Conservation (phyloP, 2,113 vertebrate genomes). For the Chionodraco myersi region DNA sequence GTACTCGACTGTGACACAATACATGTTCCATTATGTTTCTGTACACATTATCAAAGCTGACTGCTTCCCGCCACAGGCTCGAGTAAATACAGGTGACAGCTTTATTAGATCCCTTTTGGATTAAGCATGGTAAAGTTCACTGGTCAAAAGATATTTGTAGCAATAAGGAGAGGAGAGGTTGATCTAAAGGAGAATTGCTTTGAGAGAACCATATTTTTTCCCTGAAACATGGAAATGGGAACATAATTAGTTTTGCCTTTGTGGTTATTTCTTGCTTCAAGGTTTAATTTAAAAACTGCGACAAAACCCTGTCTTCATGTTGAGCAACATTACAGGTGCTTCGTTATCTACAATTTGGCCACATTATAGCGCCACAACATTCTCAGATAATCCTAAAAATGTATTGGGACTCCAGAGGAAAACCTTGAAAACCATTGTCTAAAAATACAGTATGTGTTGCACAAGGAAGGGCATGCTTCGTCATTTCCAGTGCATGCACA, state of each 20-base stretch:
- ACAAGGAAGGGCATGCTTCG: constrained; percentile 12
- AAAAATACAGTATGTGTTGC: constrained; percentile 8
- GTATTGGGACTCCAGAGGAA: background rate
- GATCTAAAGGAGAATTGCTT: constrained; percentile 2
- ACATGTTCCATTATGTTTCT: background rate
- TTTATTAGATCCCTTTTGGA: background rate
- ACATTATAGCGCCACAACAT: background rate
- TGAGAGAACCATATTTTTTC: background rate
- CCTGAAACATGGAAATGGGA: background rate
- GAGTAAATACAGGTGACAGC: constrained; percentile 21
- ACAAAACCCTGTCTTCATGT: background rate
- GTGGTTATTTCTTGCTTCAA: background rate
- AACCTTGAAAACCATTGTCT: background rate
- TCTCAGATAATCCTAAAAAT: constrained; percentile 8
- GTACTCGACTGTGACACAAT: background rate
- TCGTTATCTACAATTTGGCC: background rate
- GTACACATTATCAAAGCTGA: background rate
- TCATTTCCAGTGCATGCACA: constrained; percentile 7
- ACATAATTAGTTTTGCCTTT: background rate
- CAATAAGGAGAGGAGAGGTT: background rate
- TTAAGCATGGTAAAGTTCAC: constrained; percentile 4
- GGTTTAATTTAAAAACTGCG: background rate
- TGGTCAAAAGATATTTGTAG: constrained; percentile 12
- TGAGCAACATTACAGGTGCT: background rate
- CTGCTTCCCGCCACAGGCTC: background rate